These are phyloP conservation scores for Idaea straminata DNA, from an alignment of 2,888 invertebrate species.

Conservation along the genomic window DNA sequence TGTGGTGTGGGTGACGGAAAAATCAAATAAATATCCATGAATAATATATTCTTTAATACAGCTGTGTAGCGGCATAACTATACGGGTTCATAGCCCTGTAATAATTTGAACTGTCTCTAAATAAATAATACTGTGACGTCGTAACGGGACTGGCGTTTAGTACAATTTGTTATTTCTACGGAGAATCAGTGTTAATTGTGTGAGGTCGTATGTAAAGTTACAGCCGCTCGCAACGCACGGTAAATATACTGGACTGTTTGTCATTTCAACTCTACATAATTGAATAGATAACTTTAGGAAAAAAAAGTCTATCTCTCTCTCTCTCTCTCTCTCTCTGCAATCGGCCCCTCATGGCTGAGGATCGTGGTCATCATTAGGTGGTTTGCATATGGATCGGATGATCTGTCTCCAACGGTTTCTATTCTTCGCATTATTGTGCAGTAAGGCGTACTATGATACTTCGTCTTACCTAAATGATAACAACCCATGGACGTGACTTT, in stretches of 20 bases:
- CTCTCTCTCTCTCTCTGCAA: too few relatives aligned
- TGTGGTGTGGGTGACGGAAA: background rate
- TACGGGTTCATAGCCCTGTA: background rate
- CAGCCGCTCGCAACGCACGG: background rate
- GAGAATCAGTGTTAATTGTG: slow-evolving; percentile 3
- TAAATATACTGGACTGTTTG: background rate
- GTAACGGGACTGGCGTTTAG: slow-evolving; percentile 17
- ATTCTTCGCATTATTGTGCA: too few relatives aligned
- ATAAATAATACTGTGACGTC: slow-evolving; percentile 17
- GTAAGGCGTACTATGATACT: too few relatives aligned
- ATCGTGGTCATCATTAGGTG: too few relatives aligned
- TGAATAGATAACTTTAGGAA: too few relatives aligned
- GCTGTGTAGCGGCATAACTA: background rate
- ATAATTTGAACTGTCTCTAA: background rate
- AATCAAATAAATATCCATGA: background rate
- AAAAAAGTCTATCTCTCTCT: too few relatives aligned
- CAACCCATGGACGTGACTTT: too few relatives aligned
- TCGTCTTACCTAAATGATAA: too few relatives aligned
- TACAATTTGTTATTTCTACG: slow-evolving; percentile 10
- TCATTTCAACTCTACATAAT: background rate
- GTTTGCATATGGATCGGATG: too few relatives aligned
- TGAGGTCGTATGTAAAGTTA: background rate
- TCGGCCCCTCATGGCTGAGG: too few relatives aligned
- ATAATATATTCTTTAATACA: background rate
- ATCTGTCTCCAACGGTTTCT: too few relatives aligned